A percentile compares a stretch with the other conserved stretches of the same genome.
Conservation (phyloP, 2,888 invertebrate species). For the Lamellibrachia columna region DNA sequence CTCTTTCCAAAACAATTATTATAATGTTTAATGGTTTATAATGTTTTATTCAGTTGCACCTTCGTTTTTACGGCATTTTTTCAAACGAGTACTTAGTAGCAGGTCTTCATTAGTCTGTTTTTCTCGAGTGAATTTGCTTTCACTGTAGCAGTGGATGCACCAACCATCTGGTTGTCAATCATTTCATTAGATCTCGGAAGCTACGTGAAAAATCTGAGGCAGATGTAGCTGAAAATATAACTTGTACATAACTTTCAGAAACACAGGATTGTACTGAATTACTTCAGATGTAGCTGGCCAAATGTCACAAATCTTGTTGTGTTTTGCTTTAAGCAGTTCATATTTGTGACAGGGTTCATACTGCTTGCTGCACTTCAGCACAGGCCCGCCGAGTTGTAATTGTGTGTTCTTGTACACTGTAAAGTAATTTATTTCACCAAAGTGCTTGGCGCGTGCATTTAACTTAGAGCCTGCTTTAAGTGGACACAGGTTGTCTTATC, state of each 20-base stretch:
- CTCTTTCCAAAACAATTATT: too few species aligned
- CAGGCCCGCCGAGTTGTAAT: neutral
- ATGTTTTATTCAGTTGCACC: too few species aligned
- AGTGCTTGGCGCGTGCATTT: conserved; percentile 4
- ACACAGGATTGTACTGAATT: conserved; percentile 11
- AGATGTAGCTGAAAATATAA: neutral
- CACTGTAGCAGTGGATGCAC: too few species aligned
- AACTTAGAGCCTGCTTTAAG: neutral
- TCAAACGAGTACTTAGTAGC: too few species aligned
- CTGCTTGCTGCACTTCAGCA: neutral
- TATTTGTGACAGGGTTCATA: neutral
- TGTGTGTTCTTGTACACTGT: neutral
- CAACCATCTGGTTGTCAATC: neutral
- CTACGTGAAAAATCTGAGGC: too few species aligned
- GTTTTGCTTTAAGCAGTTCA: conserved; percentile 1
- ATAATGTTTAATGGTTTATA: too few species aligned
- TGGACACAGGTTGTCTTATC: neutral
- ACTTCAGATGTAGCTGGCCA: neutral
- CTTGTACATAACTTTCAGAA: neutral
- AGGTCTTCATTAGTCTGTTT: too few species aligned
- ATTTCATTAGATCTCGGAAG: neutral
- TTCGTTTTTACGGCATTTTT: too few species aligned
- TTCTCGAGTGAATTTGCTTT: too few species aligned
- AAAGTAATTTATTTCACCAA: neutral
- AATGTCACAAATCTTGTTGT: neutral